Conservation (phyloP, 30 jellyfish, hydroid and myxozoan genomes). For the Pelagia noctiluca region DNA sequence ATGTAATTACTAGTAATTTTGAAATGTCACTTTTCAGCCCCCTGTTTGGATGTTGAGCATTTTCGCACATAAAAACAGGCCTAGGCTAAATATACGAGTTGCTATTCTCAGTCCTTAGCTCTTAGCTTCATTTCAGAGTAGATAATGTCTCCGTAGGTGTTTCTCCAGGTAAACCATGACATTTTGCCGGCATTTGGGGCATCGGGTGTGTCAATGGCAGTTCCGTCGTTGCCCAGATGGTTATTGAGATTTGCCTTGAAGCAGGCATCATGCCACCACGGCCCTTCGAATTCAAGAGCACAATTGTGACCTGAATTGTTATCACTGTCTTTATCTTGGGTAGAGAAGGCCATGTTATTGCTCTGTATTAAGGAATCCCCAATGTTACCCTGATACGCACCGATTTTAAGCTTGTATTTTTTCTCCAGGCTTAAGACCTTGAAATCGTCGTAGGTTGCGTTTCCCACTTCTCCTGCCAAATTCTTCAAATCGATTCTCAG, state of each 20-base stretch:
- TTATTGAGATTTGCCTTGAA: constrained; percentile 41
- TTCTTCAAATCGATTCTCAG: constrained; percentile 42
- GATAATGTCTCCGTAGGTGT: constrained; percentile 20
- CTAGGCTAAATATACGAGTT: too few relatives aligned
- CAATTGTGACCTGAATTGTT: neutral
- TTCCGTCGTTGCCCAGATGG: constrained; percentile 17
- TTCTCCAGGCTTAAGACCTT: constrained; percentile 29
- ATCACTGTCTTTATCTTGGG: constrained; percentile 65
- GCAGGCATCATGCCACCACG: constrained; percentile 60
- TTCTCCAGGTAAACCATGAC: constrained; percentile 43
- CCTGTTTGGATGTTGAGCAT: too few relatives aligned
- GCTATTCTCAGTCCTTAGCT: constrained; percentile 1
- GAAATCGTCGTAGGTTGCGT: constrained; percentile 51
- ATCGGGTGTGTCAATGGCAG: constrained; percentile 30
- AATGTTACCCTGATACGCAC: constrained; percentile 44
- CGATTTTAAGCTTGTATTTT: constrained; percentile 24
- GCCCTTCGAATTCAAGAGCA: constrained; percentile 27
- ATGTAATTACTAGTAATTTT: too few relatives aligned
- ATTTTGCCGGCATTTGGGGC: constrained; percentile 47
- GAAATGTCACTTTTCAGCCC: too few relatives aligned
- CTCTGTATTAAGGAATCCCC: constrained; percentile 50
- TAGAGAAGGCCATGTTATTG: constrained; percentile 43
- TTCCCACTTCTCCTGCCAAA: constrained; percentile 36
- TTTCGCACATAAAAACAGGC: too few relatives aligned
- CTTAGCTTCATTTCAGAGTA: constrained; percentile 60